Conservation (phyloP, 2,113 vertebrate species). For the Epinephelus moara region DNA sequence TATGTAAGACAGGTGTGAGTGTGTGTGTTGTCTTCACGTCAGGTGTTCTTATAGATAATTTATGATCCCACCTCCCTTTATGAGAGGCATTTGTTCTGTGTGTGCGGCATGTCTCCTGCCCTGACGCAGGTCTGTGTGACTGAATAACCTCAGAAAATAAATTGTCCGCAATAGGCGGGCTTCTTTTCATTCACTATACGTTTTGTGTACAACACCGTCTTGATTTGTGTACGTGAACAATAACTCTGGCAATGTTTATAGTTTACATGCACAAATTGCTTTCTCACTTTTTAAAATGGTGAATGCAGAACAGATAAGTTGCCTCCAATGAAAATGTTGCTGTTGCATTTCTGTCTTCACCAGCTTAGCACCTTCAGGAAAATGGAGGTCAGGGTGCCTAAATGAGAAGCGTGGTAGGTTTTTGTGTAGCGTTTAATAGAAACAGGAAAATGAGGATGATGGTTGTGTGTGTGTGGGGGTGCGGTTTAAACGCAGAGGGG, state of each 20-base stretch:
- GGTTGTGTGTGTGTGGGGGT: neutral
- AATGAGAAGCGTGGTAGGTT: conserved; percentile 7
- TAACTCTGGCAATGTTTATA: neutral
- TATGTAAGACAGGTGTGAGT: neutral
- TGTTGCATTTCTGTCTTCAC: conserved; percentile 2
- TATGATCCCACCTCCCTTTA: neutral
- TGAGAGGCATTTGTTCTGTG: neutral
- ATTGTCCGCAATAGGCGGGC: neutral
- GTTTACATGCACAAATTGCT: conserved; percentile 15
- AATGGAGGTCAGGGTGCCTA: conserved; percentile 39
- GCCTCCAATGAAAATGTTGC: neutral
- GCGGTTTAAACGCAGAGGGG: conserved; percentile 1
- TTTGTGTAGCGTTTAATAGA: conserved; percentile 34
- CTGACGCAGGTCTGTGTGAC: neutral
- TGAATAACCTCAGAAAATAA: neutral
- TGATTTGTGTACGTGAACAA: neutral
- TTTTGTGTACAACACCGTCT: neutral
- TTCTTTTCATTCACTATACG: neutral
- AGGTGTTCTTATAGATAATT: conserved; percentile 15
- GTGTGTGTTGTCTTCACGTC: neutral
- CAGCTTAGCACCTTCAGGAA: neutral
- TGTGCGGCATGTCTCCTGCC: neutral
- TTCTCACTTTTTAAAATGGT: conserved; percentile 6
- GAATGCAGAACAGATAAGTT: conserved; percentile 6
- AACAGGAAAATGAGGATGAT: neutral